Base-by-base conservation (phyloP, 2,113 vertebrate species). In the Etheostoma spectabile region DNA sequence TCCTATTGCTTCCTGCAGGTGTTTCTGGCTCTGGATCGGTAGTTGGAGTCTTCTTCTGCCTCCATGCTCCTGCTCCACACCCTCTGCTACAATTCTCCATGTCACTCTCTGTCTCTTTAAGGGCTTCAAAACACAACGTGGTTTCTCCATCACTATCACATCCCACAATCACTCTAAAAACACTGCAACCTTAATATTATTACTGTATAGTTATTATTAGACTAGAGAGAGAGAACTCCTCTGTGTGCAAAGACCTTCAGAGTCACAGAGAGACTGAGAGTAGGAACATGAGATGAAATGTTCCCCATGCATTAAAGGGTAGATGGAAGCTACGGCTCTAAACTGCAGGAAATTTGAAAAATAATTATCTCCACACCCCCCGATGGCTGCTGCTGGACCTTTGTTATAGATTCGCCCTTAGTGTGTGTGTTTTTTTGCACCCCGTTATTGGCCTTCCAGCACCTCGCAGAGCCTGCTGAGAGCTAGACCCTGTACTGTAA, bases 271-370 rank as follows among this genome's bases (percentile, higher is more conserved):
- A 5, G 24, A 12, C 24, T 24, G 30, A 42, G 42, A 13, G 16
- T 21, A 53, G 19, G 16, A 33, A 53, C 15, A 24, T 46, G 42
- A 77, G 59, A 55, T 8, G 8, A 66, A 5, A 22, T n/a, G 46
- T 63, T 70, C 55, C 30, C 45, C 46, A 14, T 71, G 48, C 22
- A 63, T 70, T 63, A 30, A 22, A 16, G 5, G 21, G 73, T 24
- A 53, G 49, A 64, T 53, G 33, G 35, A 65, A 65, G 61, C 49
- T 63, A 14, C 22, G 52, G 15, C 24, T 70, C 49, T 19, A 38
- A 24, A 57, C 51, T 72, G 27, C 24, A 48, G 38, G 51, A 24
- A 65, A 55, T 16, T 19, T 2, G n/a, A n/a, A 55, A 42, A 38
- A 45, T 16, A 30, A 33, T 30, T 19, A 3, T 21, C 48, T 62